These are phyloP conservation scores for Oreortyx pictus DNA, from an alignment of 2,797 vertebrate genomes.

Conservation along the genomic window DNA sequence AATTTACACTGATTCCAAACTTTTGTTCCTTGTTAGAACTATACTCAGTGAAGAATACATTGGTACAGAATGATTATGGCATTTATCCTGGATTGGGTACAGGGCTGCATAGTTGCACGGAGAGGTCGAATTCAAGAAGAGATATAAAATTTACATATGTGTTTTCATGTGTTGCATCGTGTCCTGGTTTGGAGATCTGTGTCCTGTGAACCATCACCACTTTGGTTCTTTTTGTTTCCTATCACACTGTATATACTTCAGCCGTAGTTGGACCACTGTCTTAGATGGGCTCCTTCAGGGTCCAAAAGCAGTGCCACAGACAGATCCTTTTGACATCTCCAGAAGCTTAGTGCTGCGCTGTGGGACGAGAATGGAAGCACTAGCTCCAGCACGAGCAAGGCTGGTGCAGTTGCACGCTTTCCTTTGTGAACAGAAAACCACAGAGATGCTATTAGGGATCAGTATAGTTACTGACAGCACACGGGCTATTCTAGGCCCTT, in stretches of 20 bases:
- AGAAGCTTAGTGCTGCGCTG: not conserved
- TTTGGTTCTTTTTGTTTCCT: not conserved
- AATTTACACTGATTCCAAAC: not conserved
- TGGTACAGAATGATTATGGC: not conserved
- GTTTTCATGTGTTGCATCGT: not conserved
- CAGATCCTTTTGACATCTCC: not conserved
- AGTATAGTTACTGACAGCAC: not conserved
- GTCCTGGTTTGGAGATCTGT: not conserved
- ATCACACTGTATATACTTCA: not conserved
- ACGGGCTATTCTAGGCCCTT: not conserved
- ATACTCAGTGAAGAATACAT: not conserved
- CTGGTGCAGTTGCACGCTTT: not conserved
- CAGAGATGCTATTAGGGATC: rapidly evolving
- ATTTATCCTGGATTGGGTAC: not conserved
- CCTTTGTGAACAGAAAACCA: not conserved
- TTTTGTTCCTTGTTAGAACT: not conserved
- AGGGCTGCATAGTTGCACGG: not conserved
- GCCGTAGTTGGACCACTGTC: not conserved
- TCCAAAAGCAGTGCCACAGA: not conserved
- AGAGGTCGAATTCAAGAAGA: not conserved
- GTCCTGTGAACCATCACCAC: not conserved
- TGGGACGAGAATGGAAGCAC: not conserved
- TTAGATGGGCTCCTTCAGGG: not conserved
- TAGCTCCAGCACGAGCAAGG: not conserved
- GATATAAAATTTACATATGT: not conserved